Evolutionary conservation across 2,797 vertebrate species (phyloP), one percentile per base, ranked within the genome.

Genomic region (Lacerta bilineata): DNA sequence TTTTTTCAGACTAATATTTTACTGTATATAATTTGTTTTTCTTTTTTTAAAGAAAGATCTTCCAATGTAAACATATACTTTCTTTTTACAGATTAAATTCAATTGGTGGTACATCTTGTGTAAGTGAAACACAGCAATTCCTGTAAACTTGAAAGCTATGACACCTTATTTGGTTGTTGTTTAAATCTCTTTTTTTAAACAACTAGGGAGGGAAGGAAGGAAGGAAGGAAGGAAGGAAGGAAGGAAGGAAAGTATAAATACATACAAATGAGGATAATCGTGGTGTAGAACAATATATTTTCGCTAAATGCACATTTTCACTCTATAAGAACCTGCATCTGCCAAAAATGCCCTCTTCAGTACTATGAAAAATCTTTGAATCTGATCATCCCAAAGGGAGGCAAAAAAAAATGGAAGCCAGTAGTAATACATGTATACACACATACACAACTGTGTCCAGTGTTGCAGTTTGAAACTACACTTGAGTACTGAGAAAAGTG

Each of bases 1-100:
- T 90, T 88, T 92, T 93, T 91, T 91, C 85, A 92, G 89, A 89
- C 74, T 82, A 27, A 84, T 88, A 85, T 36, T 81, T 86, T 59
- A 23, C 76, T 80, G 33, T 50, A 76, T 29, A 41, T 61, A 36
- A 85, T 77, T 90, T 91, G 90, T 33, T 36, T 85, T 87, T 64
- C n/a, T 36, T 86, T 87, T 64, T 23, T 18, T 5, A 64, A 64
- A 72, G 81, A 91, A 78, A 61, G 79, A 13, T 0, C 0, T 77
- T 72, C 3, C 68, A 43, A 71, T 11, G 64, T 20, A 90, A 80
- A 93, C 46, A 15, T 83, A 33, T 78, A 3, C 0, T 78, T 90
- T 71, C 43, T 90, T 43, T 83, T 77, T 86, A 84, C 83, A 88
- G 59, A 41, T 83, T 90, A 92, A 80, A 84, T 15, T 36, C 64